Percentiles rank a stretch among this genome's conserved stretches.
Conservation (phyloP, 37 sponge, comb jelly and placozoan species). For the Amphimedon queenslandica region DNA sequence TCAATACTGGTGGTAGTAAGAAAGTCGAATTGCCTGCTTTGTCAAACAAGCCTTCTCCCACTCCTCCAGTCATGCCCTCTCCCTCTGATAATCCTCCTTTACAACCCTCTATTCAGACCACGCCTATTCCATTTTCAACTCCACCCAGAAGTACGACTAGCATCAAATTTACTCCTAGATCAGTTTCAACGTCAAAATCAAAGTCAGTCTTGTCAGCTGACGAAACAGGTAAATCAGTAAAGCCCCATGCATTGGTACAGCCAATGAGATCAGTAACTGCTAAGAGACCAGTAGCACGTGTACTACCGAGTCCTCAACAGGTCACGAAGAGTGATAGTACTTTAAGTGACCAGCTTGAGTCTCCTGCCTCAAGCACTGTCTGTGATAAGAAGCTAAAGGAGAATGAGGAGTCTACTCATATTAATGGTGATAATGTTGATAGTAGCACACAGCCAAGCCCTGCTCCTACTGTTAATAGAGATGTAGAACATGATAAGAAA, state of each 20-base stretch:
- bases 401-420: neutral
- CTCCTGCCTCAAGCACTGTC: neutral
- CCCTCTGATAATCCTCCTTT: too few relatives aligned
- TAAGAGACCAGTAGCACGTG: slow-evolving; percentile 52
- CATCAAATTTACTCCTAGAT: neutral
- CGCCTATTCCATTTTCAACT: too few relatives aligned
- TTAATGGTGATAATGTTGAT: too few relatives aligned
- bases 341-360: neutral
- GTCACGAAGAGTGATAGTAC: neutral
- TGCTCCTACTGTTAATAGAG: neutral
- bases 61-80: too few relatives aligned
- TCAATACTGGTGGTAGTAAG: too few relatives aligned
- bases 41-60: too few relatives aligned
- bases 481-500: neutral
- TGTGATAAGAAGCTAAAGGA: neutral
- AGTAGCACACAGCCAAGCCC: too few relatives aligned
- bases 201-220: too few relatives aligned
- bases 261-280: slow-evolving; percentile 12
- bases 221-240: slow-evolving; percentile 1
- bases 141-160: too few relatives aligned
- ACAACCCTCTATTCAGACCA: too few relatives aligned
- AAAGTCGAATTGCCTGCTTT: too few relatives aligned
- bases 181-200: neutral
- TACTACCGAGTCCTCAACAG: slow-evolving; percentile 22
- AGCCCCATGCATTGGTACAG: slow-evolving; percentile 26